A percentile compares a stretch with the other conserved stretches of the same genome.
phyloP scores from a whole-genome alignment of 1,140 invertebrate species.

The Caenorhabditis inopinata region DNA sequence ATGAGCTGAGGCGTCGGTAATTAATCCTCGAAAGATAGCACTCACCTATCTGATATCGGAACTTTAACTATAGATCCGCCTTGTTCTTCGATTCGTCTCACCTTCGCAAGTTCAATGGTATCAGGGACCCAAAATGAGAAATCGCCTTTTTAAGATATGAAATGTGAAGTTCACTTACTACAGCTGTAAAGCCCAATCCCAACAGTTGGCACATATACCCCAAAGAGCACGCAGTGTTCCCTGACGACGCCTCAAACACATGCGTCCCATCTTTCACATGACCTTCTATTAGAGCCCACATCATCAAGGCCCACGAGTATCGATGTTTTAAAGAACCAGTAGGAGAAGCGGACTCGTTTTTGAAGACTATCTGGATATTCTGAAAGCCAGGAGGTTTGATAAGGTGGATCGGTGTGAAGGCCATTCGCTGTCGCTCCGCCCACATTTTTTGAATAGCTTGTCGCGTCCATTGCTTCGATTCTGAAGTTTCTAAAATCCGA shows the following conservation, averaged over 20 bases:
- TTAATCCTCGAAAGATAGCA: no score
- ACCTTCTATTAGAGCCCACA: conserved; percentile 51
- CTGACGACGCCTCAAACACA: conserved; percentile 53
- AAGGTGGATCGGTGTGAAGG: background rate
- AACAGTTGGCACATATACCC: conserved; percentile 52
- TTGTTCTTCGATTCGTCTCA: conserved; percentile 33
- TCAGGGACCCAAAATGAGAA: conserved; percentile 31
- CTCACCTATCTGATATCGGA: conserved; percentile 34
- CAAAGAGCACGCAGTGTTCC: conserved; percentile 49
- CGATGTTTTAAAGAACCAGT: conserved; percentile 55
- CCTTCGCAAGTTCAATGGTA: conserved; percentile 43
- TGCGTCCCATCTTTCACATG: conserved; percentile 39
- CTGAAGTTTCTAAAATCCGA: background rate
- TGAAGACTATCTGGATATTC: background rate
- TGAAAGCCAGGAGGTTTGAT: background rate
- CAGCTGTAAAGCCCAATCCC: conserved; percentile 46
- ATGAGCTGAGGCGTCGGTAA: no score
- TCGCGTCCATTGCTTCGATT: background rate
- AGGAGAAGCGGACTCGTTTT: conserved; percentile 48
- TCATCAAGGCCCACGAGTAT: conserved; percentile 53
- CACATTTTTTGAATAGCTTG: background rate
- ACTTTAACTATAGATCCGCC: conserved; percentile 40
- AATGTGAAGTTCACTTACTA: no score
- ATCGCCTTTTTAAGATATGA: no score
- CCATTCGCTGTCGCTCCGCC: background rate